Base-by-base conservation (phyloP, 2,113 vertebrate species). In the Octodon degus region DNA sequence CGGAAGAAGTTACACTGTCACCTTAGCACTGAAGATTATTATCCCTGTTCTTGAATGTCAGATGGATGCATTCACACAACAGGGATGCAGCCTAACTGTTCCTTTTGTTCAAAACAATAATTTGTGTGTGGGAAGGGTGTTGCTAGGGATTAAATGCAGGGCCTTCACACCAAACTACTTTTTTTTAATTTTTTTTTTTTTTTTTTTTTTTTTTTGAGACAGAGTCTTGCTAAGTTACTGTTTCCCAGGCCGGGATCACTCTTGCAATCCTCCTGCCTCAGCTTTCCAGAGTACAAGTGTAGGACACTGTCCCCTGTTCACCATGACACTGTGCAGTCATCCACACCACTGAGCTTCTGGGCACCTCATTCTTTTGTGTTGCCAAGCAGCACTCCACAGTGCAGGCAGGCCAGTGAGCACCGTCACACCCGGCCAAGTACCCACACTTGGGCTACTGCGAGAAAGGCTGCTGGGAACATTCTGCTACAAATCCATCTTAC, bases 331-430 rank as follows among this genome's bases (percentile, higher is more conserved):
- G 5, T 19, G 32, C 32, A 3, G 34, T 77, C 20, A 43, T 3
- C 27, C 58, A 4, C 27, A 22, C 0, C 7, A 10, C 0, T 58
- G 47, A 65, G 32, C 3, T 0, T 40, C 2, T 27, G 0, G 2
- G 22, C 1, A 17, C 5, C 53, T 34, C 70, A 7, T 6, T 74
- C 55, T 25, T 40, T 68, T 37, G 27, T 16, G 32, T 0, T 4
- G 62, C 53, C 22, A n/a, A 37, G 0, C 3, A 13, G 43, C 4
- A 37, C 40, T 16, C 43, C 70, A 34, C 9, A 53, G 34, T 1
- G 16, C 6, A 47, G 37, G 5, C 2, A 32, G 7, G 5, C 16
- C 5, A 4, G 34, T 12, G 13, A 16, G 13, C 30, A 70, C 27
- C 58, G 76, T 0, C 1, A 0, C 62, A n/a, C 53, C 30, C 60